Evolutionary conservation across 1,140 invertebrate genomes (phyloP).

Genomic region (Drosophila lini): DNA sequence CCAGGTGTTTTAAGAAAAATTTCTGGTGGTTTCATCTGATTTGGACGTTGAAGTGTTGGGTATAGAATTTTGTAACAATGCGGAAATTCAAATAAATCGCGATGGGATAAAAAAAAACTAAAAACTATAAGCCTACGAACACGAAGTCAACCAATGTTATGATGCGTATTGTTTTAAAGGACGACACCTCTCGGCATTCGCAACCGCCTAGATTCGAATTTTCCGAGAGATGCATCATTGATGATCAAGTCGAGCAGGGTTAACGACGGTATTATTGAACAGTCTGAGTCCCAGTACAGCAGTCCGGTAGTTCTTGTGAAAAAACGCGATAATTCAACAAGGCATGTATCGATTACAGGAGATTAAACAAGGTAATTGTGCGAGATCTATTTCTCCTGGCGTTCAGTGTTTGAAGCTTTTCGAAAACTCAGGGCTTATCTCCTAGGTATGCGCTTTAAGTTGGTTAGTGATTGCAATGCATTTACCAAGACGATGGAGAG

Average conservation of each 20-base stretch:
- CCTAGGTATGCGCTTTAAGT: too few relatives aligned
- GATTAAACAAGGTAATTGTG: constrained; percentile 82
- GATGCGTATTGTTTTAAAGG: not conserved
- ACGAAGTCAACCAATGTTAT: not conserved
- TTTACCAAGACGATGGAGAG: too few relatives aligned
- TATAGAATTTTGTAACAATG: not conserved
- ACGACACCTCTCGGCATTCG: not conserved
- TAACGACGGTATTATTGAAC: constrained; percentile 45
- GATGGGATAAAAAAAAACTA: not conserved
- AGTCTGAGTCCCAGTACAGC: constrained; percentile 13
- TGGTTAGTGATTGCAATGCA: too few relatives aligned
- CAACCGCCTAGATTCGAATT: not conserved
- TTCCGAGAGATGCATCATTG: not conserved
- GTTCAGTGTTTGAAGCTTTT: constrained; percentile 2
- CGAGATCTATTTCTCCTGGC: constrained; percentile 73
- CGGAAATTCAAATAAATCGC: not conserved
- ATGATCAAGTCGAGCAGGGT: constrained; percentile 1
- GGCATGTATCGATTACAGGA: constrained; percentile 82
- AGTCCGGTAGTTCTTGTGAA: constrained; percentile 4
- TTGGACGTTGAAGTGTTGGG: not conserved
- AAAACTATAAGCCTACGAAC: not conserved
- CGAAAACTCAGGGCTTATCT: too few relatives aligned
- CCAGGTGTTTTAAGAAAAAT: not conserved
- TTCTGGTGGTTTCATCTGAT: not conserved
- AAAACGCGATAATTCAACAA: not conserved